These are phyloP conservation scores for Lordiphosa mommai DNA, from an alignment of 1,140 invertebrate species.

Conservation along the genomic window DNA sequence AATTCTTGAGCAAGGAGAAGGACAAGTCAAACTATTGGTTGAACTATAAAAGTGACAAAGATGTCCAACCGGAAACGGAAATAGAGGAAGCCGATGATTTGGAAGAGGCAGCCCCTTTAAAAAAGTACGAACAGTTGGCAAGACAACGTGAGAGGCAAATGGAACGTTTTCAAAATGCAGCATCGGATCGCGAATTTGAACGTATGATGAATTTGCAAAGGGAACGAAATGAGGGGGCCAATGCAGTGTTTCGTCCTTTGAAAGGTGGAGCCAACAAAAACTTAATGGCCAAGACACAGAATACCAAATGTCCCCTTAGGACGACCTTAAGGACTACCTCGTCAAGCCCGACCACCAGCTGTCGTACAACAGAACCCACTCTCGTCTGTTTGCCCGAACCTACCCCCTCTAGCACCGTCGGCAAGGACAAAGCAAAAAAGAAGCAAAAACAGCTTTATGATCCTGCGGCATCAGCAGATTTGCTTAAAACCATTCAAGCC, in stretches of 20 bases:
- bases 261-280: conserved; percentile 2
- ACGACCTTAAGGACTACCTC: background rate
- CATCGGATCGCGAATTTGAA: conserved; percentile 19
- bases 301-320: background rate
- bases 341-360: background rate
- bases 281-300: conserved; percentile 1
- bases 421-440: background rate
- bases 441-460: background rate
- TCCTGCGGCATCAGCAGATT: background rate
- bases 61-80: background rate
- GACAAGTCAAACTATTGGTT: background rate
- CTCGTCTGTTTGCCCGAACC: background rate
- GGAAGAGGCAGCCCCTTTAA: background rate
- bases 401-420: too few species aligned
- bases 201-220: conserved; percentile 1
- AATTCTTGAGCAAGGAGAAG: background rate
- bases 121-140: background rate
- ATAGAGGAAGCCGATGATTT: background rate
- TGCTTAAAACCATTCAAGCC: background rate
- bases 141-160: background rate
- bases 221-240: background rate
- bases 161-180: conserved; percentile 15
- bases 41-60: background rate
- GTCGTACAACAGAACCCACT: background rate
- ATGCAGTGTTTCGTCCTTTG: background rate